A percentile compares a stretch with the other conserved stretches of the same genome.
Evolutionary conservation across 2,888 invertebrate genomes (phyloP).

Genomic region (Hypena proboscidalis): DNA sequence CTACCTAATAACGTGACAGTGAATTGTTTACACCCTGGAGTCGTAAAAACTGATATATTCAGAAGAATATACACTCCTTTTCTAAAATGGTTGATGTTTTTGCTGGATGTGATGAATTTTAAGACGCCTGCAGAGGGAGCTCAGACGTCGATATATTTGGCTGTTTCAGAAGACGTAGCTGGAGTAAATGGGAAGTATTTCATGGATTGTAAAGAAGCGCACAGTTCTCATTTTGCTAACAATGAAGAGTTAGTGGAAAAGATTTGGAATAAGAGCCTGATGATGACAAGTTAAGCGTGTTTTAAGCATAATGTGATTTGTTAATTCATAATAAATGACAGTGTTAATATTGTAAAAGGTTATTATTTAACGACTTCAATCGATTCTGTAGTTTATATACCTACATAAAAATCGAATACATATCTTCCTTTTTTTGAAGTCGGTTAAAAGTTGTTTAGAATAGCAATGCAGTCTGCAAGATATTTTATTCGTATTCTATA

Average conservation of each 20-base stretch:
- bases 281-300: no score
- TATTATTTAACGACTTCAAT: no score
- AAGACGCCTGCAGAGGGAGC: constrained; percentile 91
- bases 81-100: constrained; percentile 78
- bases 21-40: constrained; percentile 93
- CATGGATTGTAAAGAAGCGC: constrained; percentile 88
- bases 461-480: no score
- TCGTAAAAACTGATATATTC: constrained; percentile 92
- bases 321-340: no score
- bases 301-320: no score
- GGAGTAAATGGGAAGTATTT: constrained; percentile 91
- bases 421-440: no score
- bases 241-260: constrained; percentile 89
- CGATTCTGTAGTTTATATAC: no score
- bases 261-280: constrained; percentile 88
- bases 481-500: no score
- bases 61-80: constrained; percentile 76
- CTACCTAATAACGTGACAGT: constrained; percentile 87
- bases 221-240: constrained; percentile 80
- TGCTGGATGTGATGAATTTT: constrained; percentile 85
- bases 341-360: no score
- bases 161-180: constrained; percentile 89
- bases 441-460: no score
- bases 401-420: no score
- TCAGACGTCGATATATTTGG: constrained; percentile 90